Evolutionary conservation across 2,113 vertebrate genomes (phyloP).

Genomic region (Alligator mississippiensis): DNA sequence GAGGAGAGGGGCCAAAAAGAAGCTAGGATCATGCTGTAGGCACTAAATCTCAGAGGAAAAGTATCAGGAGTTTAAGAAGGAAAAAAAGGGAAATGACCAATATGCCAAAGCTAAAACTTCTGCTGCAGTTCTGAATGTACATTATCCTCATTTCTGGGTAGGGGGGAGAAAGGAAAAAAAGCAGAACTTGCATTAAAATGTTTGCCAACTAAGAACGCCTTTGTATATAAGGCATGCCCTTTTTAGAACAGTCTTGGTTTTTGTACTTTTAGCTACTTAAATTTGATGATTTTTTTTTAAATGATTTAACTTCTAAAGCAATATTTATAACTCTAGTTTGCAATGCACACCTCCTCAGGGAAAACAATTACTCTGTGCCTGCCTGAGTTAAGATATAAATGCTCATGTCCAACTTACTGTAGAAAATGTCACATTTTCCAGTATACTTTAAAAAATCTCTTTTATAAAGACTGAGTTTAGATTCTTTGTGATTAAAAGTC

Average conservation of each 20-base stretch:
- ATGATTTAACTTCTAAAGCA: background rate
- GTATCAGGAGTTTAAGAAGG: background rate
- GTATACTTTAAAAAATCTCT: background rate
- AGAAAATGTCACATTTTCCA: background rate
- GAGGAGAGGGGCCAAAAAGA: background rate
- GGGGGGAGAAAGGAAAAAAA: background rate
- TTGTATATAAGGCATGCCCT: background rate
- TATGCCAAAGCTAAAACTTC: slow-evolving; percentile 55
- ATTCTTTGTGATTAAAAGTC: background rate
- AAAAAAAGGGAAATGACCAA: slow-evolving; percentile 2
- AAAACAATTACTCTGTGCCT: slow-evolving; percentile 56
- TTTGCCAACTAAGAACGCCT: background rate
- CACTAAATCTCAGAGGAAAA: slow-evolving; percentile 67
- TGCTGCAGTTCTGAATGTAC: background rate
- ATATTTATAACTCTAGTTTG: slow-evolving; percentile 17
- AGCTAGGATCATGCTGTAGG: background rate
- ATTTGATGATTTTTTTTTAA: background rate
- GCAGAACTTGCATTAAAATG: background rate
- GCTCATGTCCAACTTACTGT: background rate
- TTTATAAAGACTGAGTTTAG: background rate
- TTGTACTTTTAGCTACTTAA: background rate
- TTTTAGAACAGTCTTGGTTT: slow-evolving; percentile 17
- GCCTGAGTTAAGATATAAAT: slow-evolving; percentile 8
- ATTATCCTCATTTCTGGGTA: background rate
- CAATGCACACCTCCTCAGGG: slow-evolving; percentile 70